Conservation (phyloP, 2,888 invertebrate genomes). For the Scelioninae gen. 1 region DNA sequence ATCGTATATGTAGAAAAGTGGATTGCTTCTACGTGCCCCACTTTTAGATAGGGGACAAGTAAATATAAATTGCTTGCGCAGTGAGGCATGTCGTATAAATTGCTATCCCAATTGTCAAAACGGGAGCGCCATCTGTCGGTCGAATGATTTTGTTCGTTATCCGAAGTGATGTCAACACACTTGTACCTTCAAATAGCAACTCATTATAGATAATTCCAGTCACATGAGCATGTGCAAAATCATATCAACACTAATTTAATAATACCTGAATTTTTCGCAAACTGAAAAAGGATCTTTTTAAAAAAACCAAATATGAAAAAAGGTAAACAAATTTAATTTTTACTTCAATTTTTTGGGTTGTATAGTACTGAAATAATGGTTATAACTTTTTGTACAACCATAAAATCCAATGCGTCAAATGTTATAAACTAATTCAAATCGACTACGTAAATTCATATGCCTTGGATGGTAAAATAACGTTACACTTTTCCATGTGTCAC, state of each 20-base stretch:
- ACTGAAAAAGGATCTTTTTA: too few relatives aligned
- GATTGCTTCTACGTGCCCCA: too few relatives aligned
- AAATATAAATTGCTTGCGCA: conserved; percentile 24
- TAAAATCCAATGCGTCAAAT: background rate
- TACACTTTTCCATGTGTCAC: conserved; percentile 27
- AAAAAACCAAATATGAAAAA: too few relatives aligned
- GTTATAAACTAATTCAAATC: conserved; percentile 14
- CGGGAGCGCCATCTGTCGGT: conserved; percentile 39
- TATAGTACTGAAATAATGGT: too few relatives aligned
- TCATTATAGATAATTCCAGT: too few relatives aligned
- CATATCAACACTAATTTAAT: too few relatives aligned
- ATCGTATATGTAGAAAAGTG: too few relatives aligned
- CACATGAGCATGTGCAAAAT: too few relatives aligned
- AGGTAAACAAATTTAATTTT: too few relatives aligned
- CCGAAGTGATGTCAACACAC: background rate
- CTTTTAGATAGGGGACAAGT: conserved; percentile 20
- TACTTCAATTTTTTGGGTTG: too few relatives aligned
- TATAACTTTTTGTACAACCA: too few relatives aligned
- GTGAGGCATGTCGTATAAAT: conserved; percentile 34
- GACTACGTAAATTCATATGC: background rate
- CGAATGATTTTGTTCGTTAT: background rate
- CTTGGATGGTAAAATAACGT: conserved; percentile 14
- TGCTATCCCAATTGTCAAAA: conserved; percentile 29
- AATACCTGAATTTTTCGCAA: too few relatives aligned
- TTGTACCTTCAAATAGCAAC: background rate